A percentile compares a stretch with the other conserved stretches of the same genome.
Conservation (phyloP, 1,140 invertebrate species). For the fruit fly (Drosophila melanogaster) region DNA sequence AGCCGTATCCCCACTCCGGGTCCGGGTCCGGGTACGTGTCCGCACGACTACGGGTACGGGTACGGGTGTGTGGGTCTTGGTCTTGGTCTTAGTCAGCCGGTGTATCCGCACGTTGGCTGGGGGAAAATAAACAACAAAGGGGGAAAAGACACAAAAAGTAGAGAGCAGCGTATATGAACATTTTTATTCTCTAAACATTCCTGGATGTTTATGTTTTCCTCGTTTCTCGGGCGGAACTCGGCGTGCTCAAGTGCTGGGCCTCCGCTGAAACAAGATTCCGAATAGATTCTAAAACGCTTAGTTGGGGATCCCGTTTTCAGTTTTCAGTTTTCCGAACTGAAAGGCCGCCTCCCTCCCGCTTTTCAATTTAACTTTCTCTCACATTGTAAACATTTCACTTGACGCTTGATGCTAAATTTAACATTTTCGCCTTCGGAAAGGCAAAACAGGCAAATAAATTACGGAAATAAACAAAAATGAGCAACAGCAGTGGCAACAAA, state of each 20-base stretch:
- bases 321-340: constrained; percentile 7
- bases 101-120: constrained; percentile 61
- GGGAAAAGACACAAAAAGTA: constrained; percentile 22
- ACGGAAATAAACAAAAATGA: constrained; percentile 75
- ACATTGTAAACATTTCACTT: constrained; percentile 82
- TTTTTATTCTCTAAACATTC: constrained; percentile 79
- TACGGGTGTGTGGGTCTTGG: background rate
- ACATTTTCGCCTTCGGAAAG: constrained; percentile 62
- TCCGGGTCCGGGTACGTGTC: constrained; percentile 1
- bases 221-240: constrained; percentile 28
- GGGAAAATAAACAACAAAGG: constrained; percentile 72
- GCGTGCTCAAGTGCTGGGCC: constrained; percentile 44
- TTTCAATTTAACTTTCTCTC: constrained; percentile 78
- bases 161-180: constrained; percentile 57
- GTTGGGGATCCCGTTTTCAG: constrained; percentile 30
- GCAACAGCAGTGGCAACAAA: constrained; percentile 14
- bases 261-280: constrained; percentile 29
- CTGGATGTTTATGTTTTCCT: constrained; percentile 66
- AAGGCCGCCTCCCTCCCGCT: constrained; percentile 6
- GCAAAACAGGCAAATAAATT: constrained; percentile 71
- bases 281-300: constrained; percentile 63
- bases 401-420: constrained; percentile 77
- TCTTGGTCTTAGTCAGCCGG: constrained; percentile 27
- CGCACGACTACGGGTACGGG: background rate
- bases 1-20: constrained; percentile 1